Conservation (phyloP, 1,140 invertebrate genomes). For the Drosophila miranda region DNA sequence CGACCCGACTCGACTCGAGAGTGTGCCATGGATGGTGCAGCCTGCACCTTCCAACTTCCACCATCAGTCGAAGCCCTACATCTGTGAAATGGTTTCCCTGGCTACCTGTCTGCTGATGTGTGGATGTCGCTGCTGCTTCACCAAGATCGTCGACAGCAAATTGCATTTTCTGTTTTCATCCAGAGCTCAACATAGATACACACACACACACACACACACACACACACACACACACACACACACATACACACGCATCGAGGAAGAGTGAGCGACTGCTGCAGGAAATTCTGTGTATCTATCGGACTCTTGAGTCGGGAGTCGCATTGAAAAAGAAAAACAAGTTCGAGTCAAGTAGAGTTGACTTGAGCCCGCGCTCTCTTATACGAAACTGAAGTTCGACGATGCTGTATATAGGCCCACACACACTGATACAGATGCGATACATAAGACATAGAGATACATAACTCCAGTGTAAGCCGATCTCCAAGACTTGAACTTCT, state of each 20-base stretch:
- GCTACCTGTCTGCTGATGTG: slow-evolving; percentile 4
- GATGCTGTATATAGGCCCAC: slow-evolving; percentile 24
- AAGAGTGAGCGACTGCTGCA: slow-evolving; percentile 32
- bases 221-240: slow-evolving; percentile 2
- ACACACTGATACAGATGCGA: not conserved
- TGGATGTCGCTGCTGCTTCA: slow-evolving; percentile 2
- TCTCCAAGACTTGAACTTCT: slow-evolving; percentile 23
- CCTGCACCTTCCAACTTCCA: slow-evolving; percentile 8
- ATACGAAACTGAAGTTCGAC: slow-evolving; percentile 39
- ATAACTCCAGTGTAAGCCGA: slow-evolving; percentile 41
- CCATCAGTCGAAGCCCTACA: slow-evolving; percentile 27
- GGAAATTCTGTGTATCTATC: slow-evolving; percentile 75
- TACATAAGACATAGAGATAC: slow-evolving; percentile 32
- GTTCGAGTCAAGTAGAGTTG: slow-evolving; percentile 27
- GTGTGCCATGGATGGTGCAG: not conserved
- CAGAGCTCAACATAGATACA: not conserved
- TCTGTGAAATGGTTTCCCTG: slow-evolving; percentile 7
- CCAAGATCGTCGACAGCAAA: slow-evolving; percentile 46
- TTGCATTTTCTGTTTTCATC: slow-evolving; percentile 25
- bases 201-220: slow-evolving; percentile 1
- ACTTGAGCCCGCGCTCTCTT: slow-evolving; percentile 40
- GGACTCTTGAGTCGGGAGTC: slow-evolving; percentile 24
- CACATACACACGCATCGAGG: not conserved
- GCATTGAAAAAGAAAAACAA: slow-evolving; percentile 46
- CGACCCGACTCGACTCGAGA: slow-evolving; percentile 10